Evolutionary conservation across 2,113 vertebrate genomes (phyloP).

Genomic region (Brachirus orientalis): DNA sequence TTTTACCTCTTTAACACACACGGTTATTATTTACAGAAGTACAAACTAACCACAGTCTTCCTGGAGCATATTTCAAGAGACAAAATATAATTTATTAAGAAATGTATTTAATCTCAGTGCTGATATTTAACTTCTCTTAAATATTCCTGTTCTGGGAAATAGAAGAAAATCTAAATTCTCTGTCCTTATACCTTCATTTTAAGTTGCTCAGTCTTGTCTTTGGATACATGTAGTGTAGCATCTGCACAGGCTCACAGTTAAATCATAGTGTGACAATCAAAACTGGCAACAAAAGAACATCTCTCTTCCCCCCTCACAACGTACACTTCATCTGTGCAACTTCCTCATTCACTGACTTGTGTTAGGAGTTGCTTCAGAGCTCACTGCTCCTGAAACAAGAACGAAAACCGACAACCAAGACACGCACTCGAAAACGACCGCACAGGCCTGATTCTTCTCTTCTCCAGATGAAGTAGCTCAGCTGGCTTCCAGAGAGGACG

Average conservation of each 20-base stretch:
- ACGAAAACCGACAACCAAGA: slow-evolving; percentile 37
- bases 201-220: too few relatives aligned
- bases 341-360: slow-evolving; percentile 76
- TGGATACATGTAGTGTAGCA: too few relatives aligned
- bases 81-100: not conserved
- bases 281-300: slow-evolving; percentile 1
- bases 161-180: too few relatives aligned
- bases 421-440: not conserved
- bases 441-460: not conserved
- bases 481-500: slow-evolving; percentile 1
- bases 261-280: slow-evolving; percentile 29
- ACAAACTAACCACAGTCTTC: not conserved
- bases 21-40: slow-evolving; percentile 33
- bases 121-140: too few relatives aligned
- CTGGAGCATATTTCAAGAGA: not conserved
- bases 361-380: slow-evolving; percentile 29
- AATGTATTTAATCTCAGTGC: too few relatives aligned
- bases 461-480: slow-evolving; percentile 21
- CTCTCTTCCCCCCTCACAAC: slow-evolving; percentile 53
- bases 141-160: too few relatives aligned
- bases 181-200: too few relatives aligned
- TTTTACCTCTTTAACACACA: slow-evolving; percentile 1
- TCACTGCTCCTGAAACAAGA: slow-evolving; percentile 52
- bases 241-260: not conserved
- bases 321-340: slow-evolving; percentile 58